Evolutionary conservation across 1,140 invertebrate genomes (phyloP), one percentile per base, ranked within the genome.

Genomic region (Sycophaga agraensis): DNA sequence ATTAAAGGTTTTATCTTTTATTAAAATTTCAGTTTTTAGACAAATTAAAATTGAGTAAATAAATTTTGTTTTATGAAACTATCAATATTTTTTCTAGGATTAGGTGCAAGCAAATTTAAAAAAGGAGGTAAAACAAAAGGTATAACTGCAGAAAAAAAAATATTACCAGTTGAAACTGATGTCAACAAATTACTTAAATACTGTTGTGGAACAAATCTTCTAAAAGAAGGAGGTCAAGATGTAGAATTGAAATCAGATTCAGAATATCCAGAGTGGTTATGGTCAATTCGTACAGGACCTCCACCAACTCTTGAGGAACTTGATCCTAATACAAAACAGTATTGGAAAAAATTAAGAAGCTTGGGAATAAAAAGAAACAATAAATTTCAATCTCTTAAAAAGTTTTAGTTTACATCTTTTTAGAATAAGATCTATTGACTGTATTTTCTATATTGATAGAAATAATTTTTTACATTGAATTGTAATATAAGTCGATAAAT

Each of bases 241-340:
- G 77, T 96, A 16, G 85, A 93, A 78, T 80, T 98, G 11, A 91
- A 91, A 76, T 85, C 89, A 2, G 91, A 97, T 73, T 85, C 82
- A 54, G 94, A 96, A 74, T 98, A 98, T 79, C 95, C 95, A 0
- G 92, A 93, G 19, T 98, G 95, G 95, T 76, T 98, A 17, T 97
- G 94, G 94, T 82, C 68, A 0, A 70, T 97, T 12, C 80, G 86
- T 59, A 86, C 83, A 22, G 85, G 85, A 0, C 76, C 79, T 12
- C 78, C 88, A 21, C 81, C 80, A 7, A 76, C 82, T 1, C 72
- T 96, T 1, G 85, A 89, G 54, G 88, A 95, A 69, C 69, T 96
- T 61, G 91, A 95, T 77, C 89, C 89, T 5, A 83, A 90, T 68
- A 85, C 87, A 2, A 89, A 90, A 79, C 79, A 86, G 67, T 97